These are phyloP conservation scores for Agriotes lineatus DNA, from an alignment of 2,888 invertebrate genomes.

Conservation along the genomic window DNA sequence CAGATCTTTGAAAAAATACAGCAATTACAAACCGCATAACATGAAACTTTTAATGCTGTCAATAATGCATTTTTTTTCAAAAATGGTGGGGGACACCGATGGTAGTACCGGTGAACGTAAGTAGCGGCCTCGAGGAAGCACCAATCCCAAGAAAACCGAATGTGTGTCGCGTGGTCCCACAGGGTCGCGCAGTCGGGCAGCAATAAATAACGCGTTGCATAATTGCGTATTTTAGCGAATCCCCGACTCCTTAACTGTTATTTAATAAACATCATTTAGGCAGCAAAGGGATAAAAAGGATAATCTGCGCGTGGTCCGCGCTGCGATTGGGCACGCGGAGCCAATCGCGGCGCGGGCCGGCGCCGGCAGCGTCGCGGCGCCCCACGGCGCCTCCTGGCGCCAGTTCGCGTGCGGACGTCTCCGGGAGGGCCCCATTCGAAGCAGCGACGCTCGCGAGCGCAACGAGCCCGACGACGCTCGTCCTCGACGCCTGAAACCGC, in stretches of 20 bases:
- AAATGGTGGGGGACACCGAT: no score
- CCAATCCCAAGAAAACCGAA: no score
- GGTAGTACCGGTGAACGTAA: no score
- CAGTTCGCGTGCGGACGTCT: constrained; percentile 51
- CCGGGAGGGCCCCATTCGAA: constrained; percentile 25
- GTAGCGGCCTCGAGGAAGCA: no score
- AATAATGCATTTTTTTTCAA: no score
- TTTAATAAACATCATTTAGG: constrained; percentile 42
- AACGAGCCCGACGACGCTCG: constrained; percentile 12
- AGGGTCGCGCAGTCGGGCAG: not conserved
- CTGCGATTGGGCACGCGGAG: constrained; percentile 58
- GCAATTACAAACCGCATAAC: no score
- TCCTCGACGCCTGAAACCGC: constrained; percentile 29
- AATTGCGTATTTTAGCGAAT: constrained; percentile 31
- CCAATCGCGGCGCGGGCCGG: constrained; percentile 57
- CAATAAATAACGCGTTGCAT: constrained; percentile 14
- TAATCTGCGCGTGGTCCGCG: constrained; percentile 58
- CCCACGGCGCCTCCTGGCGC: no score
- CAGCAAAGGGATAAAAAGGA: constrained; percentile 48
- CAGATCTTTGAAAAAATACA: no score
- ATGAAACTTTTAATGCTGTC: no score
- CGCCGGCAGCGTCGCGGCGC: no score
- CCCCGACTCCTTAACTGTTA: constrained; percentile 35
- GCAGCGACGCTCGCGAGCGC: no score
- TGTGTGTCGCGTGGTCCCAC: no score